phyloP scores from a whole-genome alignment of 1,140 invertebrate species.

The Metopolophium dirhodum region DNA sequence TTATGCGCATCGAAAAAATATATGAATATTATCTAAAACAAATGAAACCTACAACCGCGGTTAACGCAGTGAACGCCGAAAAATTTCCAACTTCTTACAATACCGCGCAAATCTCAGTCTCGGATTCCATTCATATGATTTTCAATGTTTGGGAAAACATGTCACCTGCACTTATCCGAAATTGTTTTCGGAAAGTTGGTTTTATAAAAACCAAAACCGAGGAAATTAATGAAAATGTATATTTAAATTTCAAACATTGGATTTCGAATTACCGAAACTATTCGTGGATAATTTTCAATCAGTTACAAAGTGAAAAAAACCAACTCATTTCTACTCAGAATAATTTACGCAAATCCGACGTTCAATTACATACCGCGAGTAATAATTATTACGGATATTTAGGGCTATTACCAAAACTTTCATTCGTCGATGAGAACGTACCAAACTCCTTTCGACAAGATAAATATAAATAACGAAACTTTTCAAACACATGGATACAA shows the following conservation, averaged over 20 bases:
- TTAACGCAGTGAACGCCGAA: no score
- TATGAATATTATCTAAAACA: background rate
- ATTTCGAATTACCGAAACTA: background rate
- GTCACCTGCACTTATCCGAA: background rate
- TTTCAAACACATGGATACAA: background rate
- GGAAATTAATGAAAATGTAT: background rate
- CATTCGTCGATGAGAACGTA: background rate
- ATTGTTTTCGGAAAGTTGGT: slow-evolving; percentile 11
- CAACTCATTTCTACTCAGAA: background rate
- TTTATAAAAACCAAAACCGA: background rate
- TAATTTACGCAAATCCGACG: background rate
- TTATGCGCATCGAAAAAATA: background rate
- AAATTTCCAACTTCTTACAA: background rate
- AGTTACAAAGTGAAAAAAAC: background rate
- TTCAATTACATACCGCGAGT: background rate
- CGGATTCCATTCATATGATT: background rate
- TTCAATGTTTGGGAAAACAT: background rate
- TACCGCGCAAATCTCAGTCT: background rate
- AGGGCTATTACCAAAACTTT: background rate
- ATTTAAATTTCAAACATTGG: slow-evolving; percentile 8
- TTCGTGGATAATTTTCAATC: background rate
- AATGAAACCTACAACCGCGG: background rate
- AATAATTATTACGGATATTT: background rate
- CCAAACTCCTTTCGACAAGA: background rate
- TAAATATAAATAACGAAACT: background rate